These are phyloP conservation scores for Clupea harengus DNA, from an alignment of 2,113 vertebrate species.

Conservation along the genomic window DNA sequence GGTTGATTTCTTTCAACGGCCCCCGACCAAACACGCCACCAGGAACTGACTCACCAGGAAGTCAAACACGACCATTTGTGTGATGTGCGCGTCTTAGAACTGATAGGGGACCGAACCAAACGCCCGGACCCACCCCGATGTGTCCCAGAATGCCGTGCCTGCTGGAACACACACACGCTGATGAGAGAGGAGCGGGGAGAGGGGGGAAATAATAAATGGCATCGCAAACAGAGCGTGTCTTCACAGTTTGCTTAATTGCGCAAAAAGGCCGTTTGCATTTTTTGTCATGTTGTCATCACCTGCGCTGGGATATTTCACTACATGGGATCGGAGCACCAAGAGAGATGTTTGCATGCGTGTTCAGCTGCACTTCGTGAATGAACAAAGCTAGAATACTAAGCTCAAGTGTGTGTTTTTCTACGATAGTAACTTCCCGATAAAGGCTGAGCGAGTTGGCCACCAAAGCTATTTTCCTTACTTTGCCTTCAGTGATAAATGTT, in stretches of 20 bases:
- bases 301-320: background rate
- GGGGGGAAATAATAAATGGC: background rate
- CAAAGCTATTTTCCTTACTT: background rate
- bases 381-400: background rate
- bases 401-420: background rate
- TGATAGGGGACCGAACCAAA: background rate
- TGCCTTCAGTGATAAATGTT: no score
- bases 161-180: background rate
- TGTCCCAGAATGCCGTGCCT: background rate
- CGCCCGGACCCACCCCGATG: no score
- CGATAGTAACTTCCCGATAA: background rate
- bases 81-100: background rate
- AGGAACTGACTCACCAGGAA: background rate
- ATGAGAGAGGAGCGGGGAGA: background rate
- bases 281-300: background rate
- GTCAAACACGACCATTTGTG: background rate
- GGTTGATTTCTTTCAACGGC: background rate
- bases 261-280: background rate
- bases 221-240: background rate
- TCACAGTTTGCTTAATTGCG: background rate
- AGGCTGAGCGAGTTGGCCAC: background rate
- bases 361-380: background rate
- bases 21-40: background rate
- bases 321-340: background rate
- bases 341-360: background rate